Evolutionary conservation across 2,888 invertebrate genomes (phyloP), one percentile per base, ranked within the genome.

Genomic region (Malthinus flaveolus): DNA sequence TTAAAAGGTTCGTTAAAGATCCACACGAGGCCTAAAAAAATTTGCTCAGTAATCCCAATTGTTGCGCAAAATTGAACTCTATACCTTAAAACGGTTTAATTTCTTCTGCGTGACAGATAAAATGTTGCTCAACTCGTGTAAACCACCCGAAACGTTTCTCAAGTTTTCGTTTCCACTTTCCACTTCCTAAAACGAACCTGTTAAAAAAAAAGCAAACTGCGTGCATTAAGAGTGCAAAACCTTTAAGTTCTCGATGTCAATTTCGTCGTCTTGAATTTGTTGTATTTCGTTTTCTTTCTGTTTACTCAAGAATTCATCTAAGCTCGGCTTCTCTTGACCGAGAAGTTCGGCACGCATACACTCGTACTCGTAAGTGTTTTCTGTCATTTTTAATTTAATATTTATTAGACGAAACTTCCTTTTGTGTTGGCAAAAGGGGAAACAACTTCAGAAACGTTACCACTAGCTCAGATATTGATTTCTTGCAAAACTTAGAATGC

Each of bases 101-200:
- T 94, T 94, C 61, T 87, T 88, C 74, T 96, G 95, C 1, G 95
- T 94, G 9, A 86, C 85, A 66, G 85, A 85, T 49, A 95, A 79
- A 66, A 93, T 91, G 37, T 84, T 86, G 72, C 91, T 93, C 36
- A 96, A 82, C 73, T 93, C 91, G 52, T 89, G 87, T 32, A 95
- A 80, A 58, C 92, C 92, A 47, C 87, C 87, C 42, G 85, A 84
- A 0, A 88, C 83, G 59, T 85, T 85, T 65, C 83, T 80, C 44
- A 88, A 72, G 61, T 82, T 78, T 71, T 82, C 78, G 70, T 91
- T 82, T 70, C 88, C 84, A 44, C 78, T 73, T 50, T 86, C 84
- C 23, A 91, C 72, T 66, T 90, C 86, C 84, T 93, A 39, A 39
- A 34, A 46, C 45, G 34, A n/a, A 33, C 13, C 13, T n/a, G 39